A percentile compares a stretch with the other conserved stretches of the same genome.
Evolutionary conservation across 2,113 vertebrate genomes (phyloP).

Genomic region (Ailurus styani): DNA sequence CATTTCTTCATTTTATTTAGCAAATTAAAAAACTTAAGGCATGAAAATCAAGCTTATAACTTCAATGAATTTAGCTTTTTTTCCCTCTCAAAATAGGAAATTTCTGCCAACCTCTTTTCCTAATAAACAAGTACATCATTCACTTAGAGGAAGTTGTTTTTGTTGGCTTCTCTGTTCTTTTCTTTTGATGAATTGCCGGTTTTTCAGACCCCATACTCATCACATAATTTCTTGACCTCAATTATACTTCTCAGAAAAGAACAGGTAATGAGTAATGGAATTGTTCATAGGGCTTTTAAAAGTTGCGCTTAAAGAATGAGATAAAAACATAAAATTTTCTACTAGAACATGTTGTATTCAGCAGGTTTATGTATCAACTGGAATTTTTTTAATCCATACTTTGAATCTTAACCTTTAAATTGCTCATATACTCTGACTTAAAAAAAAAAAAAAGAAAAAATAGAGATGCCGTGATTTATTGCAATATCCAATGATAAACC

Average conservation of each 20-base stretch:
- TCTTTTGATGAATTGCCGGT: not conserved
- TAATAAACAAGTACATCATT: not conserved
- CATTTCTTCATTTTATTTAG: not conserved
- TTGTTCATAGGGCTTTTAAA: constrained; percentile 26
- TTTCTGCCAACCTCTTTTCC: not conserved
- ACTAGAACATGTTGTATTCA: not conserved
- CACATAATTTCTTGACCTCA: constrained; percentile 34
- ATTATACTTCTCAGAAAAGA: constrained; percentile 25
- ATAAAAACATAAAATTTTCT: constrained; percentile 36
- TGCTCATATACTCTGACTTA: not conserved
- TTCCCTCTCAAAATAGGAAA: not conserved
- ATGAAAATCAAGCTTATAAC: not conserved
- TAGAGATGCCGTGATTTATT: not conserved
- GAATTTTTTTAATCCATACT: not conserved
- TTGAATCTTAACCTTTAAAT: constrained; percentile 17
- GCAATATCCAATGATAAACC: not conserved
- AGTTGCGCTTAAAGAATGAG: not conserved
- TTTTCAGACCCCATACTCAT: constrained; percentile 13
- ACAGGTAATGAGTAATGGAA: constrained; percentile 23
- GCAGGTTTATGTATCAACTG: not conserved
- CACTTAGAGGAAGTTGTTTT: not conserved
- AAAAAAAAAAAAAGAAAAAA: not conserved
- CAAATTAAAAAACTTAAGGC: not conserved
- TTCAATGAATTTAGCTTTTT: not conserved
- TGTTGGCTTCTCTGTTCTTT: not conserved